phyloP scores from a whole-genome alignment of 2,888 invertebrate genomes.

The Shargacucullia verbasci region DNA sequence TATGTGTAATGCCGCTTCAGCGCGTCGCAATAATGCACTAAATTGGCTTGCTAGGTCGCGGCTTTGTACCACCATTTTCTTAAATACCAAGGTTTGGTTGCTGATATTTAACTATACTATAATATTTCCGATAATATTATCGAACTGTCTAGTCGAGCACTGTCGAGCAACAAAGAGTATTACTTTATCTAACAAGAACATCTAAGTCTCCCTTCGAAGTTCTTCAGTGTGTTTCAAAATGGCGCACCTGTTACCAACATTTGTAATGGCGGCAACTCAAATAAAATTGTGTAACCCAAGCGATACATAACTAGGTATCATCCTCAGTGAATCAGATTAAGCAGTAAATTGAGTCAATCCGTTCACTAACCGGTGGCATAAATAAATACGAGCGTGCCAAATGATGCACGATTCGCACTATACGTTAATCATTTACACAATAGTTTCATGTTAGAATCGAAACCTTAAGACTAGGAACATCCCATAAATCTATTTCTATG shows the following conservation, averaged over 20 bases:
- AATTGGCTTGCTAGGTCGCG: slow-evolving; percentile 38
- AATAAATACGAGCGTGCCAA: slow-evolving; percentile 80
- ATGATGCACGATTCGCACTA: slow-evolving; percentile 78
- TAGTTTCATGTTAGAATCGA: slow-evolving; percentile 52
- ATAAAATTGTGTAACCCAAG: slow-evolving; percentile 48
- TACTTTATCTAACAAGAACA: not conserved
- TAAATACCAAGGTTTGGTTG: slow-evolving; percentile 13
- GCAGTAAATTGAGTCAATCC: slow-evolving; percentile 77
- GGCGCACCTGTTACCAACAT: slow-evolving; percentile 22
- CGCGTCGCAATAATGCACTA: slow-evolving; percentile 43
- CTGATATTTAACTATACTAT: not conserved
- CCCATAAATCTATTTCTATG: slow-evolving; percentile 51
- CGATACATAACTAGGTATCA: slow-evolving; percentile 52
- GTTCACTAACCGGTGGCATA: slow-evolving; percentile 77
- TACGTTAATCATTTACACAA: slow-evolving; percentile 75
- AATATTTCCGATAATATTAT: not conserved
- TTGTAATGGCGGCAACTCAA: slow-evolving; percentile 24
- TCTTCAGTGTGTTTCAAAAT: slow-evolving; percentile 23
- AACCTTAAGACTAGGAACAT: slow-evolving; percentile 30
- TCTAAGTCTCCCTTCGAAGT: not conserved
- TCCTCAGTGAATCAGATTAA: slow-evolving; percentile 80
- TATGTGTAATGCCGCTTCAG: slow-evolving; percentile 35
- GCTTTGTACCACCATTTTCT: not conserved
- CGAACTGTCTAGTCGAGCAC: not conserved
- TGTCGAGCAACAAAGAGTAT: too few species aligned